Percentiles rank a stretch among this genome's conserved stretches.
Evolutionary conservation across 2,888 invertebrate genomes (phyloP).

Genomic region (Phyllotreta striolata): DNA sequence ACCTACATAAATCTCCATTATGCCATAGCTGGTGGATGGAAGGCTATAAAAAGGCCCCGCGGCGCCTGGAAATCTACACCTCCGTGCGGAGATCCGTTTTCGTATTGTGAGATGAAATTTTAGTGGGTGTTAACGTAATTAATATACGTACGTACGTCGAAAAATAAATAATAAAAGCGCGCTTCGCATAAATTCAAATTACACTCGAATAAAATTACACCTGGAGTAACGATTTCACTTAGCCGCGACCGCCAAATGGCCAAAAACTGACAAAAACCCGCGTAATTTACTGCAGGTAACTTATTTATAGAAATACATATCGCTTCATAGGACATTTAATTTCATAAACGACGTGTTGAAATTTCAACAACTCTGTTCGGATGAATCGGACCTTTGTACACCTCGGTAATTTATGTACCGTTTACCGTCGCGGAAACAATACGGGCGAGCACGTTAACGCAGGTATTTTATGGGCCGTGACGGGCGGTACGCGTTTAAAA

Average conservation of each 20-base stretch:
- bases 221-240: conserved; percentile 3
- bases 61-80: conserved; percentile 55
- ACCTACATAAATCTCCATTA: conserved; percentile 62
- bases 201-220: no score
- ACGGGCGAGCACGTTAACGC: no score
- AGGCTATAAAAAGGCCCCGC: conserved; percentile 52
- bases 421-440: neutral
- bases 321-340: conserved; percentile 24
- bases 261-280: neutral
- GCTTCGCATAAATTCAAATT: no score
- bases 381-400: conserved; percentile 18
- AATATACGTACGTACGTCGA: no score
- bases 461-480: no score
- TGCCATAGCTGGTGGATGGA: conserved; percentile 55
- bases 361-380: conserved; percentile 3
- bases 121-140: no score
- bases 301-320: conserved; percentile 1
- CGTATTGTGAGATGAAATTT: conserved; percentile 5
- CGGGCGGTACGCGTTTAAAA: no score
- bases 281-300: neutral
- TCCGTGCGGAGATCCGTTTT: conserved; percentile 37
- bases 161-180: no score
- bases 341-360: conserved; percentile 12
- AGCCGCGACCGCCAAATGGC: conserved; percentile 4
- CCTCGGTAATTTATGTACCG: conserved; percentile 14